Percentiles rank a stretch among this genome's conserved stretches.
Conservation (phyloP, 2,113 vertebrate genomes). For the Phycodurus eques region DNA sequence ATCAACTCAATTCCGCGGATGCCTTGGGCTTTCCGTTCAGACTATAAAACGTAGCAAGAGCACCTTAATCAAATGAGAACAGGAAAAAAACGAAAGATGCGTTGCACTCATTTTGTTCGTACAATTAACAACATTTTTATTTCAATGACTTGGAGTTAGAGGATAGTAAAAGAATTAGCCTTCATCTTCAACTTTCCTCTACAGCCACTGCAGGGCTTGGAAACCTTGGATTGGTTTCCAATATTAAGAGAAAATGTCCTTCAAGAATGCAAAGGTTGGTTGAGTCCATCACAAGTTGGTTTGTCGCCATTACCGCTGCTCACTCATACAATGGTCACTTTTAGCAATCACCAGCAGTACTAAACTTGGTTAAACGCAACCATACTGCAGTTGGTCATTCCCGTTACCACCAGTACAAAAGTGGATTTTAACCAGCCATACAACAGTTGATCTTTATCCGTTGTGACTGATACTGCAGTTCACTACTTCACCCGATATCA, state of each 20-base stretch:
- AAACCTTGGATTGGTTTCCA: not conserved
- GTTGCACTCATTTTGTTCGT: not conserved
- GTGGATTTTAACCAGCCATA: too few relatives aligned
- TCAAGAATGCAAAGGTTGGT: not conserved
- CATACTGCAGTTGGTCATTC: not conserved
- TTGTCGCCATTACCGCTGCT: not conserved
- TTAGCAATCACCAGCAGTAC: not conserved
- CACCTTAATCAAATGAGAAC: slow-evolving; percentile 10
- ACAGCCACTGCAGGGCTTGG: not conserved
- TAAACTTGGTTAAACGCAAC: not conserved
- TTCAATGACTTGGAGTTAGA: not conserved
- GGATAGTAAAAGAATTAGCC: not conserved
- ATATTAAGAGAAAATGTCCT: not conserved
- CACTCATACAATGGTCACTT: not conserved
- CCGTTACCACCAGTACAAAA: too few relatives aligned
- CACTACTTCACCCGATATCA: too few relatives aligned
- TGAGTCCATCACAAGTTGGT: not conserved
- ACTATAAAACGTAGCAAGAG: slow-evolving; percentile 1
- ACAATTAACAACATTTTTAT: not conserved
- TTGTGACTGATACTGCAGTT: not conserved
- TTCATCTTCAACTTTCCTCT: not conserved
- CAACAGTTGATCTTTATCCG: too few relatives aligned
- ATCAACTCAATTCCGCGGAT: slow-evolving; percentile 5
- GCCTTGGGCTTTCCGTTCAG: not conserved
- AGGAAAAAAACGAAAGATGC: not conserved